Conservation (phyloP, 2,113 vertebrate species). For the Saccopteryx leptura region DNA sequence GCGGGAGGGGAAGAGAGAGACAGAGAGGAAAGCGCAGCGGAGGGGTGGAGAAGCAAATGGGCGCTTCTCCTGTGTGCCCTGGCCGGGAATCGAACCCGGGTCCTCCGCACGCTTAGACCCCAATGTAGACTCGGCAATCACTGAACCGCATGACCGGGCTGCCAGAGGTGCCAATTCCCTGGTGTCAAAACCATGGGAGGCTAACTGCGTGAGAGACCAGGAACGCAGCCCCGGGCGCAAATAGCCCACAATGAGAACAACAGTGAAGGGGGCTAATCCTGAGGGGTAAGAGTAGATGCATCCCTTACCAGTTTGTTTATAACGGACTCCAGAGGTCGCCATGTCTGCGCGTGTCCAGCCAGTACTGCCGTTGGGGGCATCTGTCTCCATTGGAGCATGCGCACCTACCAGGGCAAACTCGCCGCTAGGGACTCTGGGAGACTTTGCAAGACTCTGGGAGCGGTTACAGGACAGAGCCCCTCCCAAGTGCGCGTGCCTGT, state of each 20-base stretch:
- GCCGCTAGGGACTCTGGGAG: background rate
- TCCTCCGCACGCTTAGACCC: too few species aligned
- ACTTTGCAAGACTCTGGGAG: background rate
- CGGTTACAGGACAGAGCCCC: too few species aligned
- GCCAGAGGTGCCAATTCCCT: background rate
- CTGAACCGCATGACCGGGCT: background rate
- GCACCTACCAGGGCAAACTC: fast-evolving
- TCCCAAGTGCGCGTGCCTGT: background rate
- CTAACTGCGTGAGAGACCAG: background rate
- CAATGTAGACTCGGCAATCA: background rate
- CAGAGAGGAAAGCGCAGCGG: too few species aligned
- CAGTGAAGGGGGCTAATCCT: background rate
- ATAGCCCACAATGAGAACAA: background rate
- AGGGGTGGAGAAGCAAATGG: too few species aligned
- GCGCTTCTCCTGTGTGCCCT: too few species aligned
- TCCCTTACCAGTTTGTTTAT: fast-evolving
- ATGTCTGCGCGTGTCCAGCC: fast-evolving
- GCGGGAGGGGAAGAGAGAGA: too few species aligned
- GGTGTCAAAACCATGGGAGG: background rate
- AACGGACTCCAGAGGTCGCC: background rate
- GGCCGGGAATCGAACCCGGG: too few species aligned
- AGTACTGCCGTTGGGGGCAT: background rate
- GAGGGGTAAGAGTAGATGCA: background rate
- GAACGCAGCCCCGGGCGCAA: background rate
- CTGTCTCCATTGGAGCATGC: fast-evolving